Evolutionary conservation across 2,113 vertebrate genomes (phyloP).

Genomic region (Turnix velox): DNA sequence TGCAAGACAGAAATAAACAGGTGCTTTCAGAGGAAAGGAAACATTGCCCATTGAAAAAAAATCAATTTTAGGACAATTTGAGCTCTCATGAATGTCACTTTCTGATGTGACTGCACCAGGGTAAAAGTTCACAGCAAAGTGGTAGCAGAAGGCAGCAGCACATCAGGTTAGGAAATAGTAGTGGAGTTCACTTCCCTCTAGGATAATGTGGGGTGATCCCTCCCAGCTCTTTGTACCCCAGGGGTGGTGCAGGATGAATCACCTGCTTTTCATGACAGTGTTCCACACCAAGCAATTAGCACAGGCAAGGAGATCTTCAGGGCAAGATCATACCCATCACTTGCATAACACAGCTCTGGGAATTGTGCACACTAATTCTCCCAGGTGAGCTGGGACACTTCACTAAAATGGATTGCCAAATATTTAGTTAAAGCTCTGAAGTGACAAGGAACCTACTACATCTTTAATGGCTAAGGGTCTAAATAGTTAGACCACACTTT

Average conservation of each 20-base stretch:
- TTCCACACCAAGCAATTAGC: neutral
- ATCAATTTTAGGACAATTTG: neutral
- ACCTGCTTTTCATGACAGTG: neutral
- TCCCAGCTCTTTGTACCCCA: neutral
- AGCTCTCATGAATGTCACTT: neutral
- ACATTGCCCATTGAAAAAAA: neutral
- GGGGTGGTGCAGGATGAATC: fast-evolving
- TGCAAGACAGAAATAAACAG: slow-evolving; percentile 50
- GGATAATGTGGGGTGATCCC: neutral
- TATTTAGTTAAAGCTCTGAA: slow-evolving; percentile 31
- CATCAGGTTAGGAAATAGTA: fast-evolving
- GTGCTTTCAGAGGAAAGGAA: neutral
- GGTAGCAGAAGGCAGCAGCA: neutral
- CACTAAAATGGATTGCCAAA: neutral
- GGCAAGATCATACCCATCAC: neutral
- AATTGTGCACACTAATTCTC: neutral
- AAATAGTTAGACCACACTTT: neutral
- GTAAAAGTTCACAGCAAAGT: neutral
- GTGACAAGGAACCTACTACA: neutral
- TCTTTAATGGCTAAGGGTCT: neutral
- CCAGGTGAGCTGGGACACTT: neutral
- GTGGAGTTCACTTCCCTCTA: neutral
- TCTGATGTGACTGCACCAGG: neutral
- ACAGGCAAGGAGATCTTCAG: fast-evolving
- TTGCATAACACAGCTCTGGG: neutral